Evolutionary conservation across 2,113 vertebrate genomes (phyloP).

Genomic region (Blennius ocellaris): DNA sequence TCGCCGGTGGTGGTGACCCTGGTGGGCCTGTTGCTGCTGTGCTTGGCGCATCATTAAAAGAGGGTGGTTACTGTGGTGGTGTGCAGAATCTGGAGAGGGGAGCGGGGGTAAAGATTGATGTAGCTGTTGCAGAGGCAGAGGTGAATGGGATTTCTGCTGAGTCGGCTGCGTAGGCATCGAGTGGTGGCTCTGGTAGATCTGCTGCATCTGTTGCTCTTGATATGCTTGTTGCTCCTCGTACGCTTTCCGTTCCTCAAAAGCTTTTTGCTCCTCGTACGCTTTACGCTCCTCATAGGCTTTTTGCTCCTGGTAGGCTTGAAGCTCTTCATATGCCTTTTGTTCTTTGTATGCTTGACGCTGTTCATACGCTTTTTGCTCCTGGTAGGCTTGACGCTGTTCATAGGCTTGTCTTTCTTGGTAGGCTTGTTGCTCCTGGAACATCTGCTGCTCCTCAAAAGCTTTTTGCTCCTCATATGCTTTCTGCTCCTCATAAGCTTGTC

Average conservation of each 20-base stretch:
- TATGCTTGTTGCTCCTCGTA: slow-evolving; percentile 65
- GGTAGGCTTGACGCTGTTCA: slow-evolving; percentile 63
- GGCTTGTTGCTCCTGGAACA: slow-evolving; percentile 63
- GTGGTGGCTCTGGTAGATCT: slow-evolving; percentile 80
- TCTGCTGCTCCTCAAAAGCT: slow-evolving; percentile 67
- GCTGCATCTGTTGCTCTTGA: slow-evolving; percentile 68
- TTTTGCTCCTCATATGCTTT: slow-evolving; percentile 65
- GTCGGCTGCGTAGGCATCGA: slow-evolving; percentile 82
- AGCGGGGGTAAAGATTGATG: slow-evolving; percentile 81
- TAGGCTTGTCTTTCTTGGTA: slow-evolving; percentile 64
- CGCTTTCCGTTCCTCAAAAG: slow-evolving; percentile 36
- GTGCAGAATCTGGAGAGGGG: slow-evolving; percentile 72
- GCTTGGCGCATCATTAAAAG: slow-evolving; percentile 74
- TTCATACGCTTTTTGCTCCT: slow-evolving; percentile 63
- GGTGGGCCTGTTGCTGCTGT: slow-evolving; percentile 67
- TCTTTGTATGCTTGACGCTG: slow-evolving; percentile 67
- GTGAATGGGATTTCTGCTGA: slow-evolving; percentile 68
- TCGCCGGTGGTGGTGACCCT: slow-evolving; percentile 64
- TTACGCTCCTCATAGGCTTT: slow-evolving; percentile 46
- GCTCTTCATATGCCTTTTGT: slow-evolving; percentile 56
- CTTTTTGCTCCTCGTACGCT: slow-evolving; percentile 39
- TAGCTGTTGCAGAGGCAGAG: slow-evolving; percentile 73
- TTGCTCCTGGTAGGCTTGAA: slow-evolving; percentile 62
- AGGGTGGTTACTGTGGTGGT: slow-evolving; percentile 67
- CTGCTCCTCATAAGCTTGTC: slow-evolving; percentile 71